These are phyloP conservation scores for Porites evermanni DNA, from an alignment of 92 coral and sea anemone genomes.

Conservation along the genomic window DNA sequence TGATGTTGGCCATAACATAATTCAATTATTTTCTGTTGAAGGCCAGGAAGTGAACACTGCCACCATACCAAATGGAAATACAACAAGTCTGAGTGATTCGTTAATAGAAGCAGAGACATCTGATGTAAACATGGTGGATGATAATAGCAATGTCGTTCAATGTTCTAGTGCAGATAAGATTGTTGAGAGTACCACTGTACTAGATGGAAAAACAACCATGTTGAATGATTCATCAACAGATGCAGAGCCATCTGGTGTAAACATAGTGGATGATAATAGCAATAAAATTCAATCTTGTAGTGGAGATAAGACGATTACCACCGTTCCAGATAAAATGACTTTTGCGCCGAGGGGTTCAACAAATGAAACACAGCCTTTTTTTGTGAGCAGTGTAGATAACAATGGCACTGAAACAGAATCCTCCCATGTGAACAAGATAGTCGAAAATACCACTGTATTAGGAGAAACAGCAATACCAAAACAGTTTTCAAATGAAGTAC, in stretches of 20 bases:
- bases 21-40: too few relatives aligned
- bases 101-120: neutral
- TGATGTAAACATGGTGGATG: neutral
- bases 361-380: neutral
- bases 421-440: neutral
- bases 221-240: neutral
- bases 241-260: neutral
- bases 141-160: neutral
- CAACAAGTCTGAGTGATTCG: neutral
- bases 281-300: neutral
- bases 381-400: neutral
- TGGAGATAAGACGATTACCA: neutral
- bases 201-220: neutral
- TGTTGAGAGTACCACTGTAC: neutral
- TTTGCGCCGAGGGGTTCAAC: neutral
- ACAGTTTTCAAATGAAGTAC: neutral
- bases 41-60: neutral
- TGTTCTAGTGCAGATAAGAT: neutral
- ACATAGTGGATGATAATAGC: neutral
- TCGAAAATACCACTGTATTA: neutral
- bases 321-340: neutral
- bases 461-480: neutral
- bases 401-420: neutral
- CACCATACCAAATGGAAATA: neutral
- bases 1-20: neutral